Base-by-base conservation (phyloP, 2,113 vertebrate genomes). In the Sula dactylatra region DNA sequence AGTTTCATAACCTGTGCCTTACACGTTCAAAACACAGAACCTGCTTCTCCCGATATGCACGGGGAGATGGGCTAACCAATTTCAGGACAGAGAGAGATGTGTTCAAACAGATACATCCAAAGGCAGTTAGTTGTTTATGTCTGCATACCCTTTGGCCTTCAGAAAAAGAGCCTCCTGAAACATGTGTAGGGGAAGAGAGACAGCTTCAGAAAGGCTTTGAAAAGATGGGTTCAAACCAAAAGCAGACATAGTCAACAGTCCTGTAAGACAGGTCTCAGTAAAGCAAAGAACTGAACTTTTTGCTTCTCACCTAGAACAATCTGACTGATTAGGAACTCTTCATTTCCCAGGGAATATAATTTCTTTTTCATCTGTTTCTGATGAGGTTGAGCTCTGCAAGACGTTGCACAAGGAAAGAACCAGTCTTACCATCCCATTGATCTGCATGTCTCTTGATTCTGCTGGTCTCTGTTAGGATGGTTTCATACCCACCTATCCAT, bases 191-290 rank as follows among this genome's bases (percentile, higher is more conserved):
- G 38, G 38, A 40, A n/a, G n/a, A 49, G 36, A 12, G 11, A 3
- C 21, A 59, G 11, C 16, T 73, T 91, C 50, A 69, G 44, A 67
- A 91, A 42, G 2, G 2, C 26, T 67, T 76, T 55, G 26, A 21
- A 71, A 84, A 26, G 19, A 25, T 22, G 14, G 2, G 10, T 55
- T 95, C 32, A 64, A 55, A 32, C 29, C 38, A 42, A 61, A 86
- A 56, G 7, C 25, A 47, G 44, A 20, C 7, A 26, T 2, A n/a
- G 13, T 31, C 27, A 87, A 16, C 14, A 20, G 31, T 29, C 9
- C 0, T 84, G 1, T 26, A 9, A 20, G 22, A 7, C 4, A 1
- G 1, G 6, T 54, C 13, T 76, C 25, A 38, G 27, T 45, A 70
- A 66, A 70, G 7, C n/a, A 61, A 78, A 84, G 50, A 90, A 27